phyloP scores from a whole-genome alignment of 2,888 invertebrate genomes.

The Lithosia quadra region DNA sequence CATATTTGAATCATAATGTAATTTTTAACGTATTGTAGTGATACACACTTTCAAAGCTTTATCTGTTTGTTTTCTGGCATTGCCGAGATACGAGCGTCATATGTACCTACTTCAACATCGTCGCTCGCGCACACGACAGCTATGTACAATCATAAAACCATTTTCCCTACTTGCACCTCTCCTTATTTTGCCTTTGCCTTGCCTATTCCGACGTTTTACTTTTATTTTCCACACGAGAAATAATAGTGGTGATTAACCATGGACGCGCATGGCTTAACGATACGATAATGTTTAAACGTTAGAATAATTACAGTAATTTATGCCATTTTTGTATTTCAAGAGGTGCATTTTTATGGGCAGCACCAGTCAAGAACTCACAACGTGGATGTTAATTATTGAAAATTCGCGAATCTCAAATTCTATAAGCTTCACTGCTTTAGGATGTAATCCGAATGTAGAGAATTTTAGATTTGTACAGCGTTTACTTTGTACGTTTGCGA shows the following conservation, averaged over 20 bases:
- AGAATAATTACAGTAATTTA: constrained; percentile 59
- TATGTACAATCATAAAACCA: constrained; percentile 59
- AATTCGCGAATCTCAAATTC: constrained; percentile 63
- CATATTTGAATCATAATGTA: constrained; percentile 60
- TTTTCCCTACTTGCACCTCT: constrained; percentile 77
- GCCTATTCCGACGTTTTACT: constrained; percentile 71
- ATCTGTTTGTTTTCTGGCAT: constrained; percentile 88
- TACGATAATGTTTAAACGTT: constrained; percentile 54
- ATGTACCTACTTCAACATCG: constrained; percentile 61
- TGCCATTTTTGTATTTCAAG: constrained; percentile 58
- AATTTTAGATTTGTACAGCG: not conserved
- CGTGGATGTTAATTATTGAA: constrained; percentile 64
- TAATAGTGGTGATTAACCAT: constrained; percentile 78
- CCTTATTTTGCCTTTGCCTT: constrained; percentile 80
- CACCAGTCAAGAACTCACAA: constrained; percentile 83
- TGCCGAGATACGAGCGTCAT: constrained; percentile 76
- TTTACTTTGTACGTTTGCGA: constrained; percentile 51
- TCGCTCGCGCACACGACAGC: constrained; percentile 64
- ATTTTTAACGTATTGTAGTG: constrained; percentile 58
- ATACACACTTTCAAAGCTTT: constrained; percentile 76
- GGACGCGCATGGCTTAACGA: constrained; percentile 79
- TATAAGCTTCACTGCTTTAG: constrained; percentile 9
- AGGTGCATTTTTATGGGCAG: constrained; percentile 81
- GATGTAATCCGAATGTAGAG: constrained; percentile 13
- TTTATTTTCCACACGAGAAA: constrained; percentile 56